Evolutionary conservation across 2,113 vertebrate species (phyloP).

Genomic region (Brachyhypopomus gauderio): DNA sequence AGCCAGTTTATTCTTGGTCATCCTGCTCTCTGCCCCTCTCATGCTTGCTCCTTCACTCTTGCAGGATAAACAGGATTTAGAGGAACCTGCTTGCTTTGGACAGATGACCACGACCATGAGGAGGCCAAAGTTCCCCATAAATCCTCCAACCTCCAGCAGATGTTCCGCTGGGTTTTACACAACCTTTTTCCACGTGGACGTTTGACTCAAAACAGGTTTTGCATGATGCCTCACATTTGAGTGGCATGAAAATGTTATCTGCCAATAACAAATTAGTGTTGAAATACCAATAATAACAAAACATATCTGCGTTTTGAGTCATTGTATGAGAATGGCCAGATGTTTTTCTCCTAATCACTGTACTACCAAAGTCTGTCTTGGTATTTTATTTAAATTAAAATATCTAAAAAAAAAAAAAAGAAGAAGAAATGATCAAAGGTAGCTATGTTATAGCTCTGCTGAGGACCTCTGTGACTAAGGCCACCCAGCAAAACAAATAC

Average conservation of each 20-base stretch:
- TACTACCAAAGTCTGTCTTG: conserved; percentile 5
- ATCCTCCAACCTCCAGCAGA: conserved; percentile 37
- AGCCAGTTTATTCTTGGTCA: conserved; percentile 17
- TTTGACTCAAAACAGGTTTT: conserved; percentile 18
- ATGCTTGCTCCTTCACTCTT: not conserved
- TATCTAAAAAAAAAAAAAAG: conserved; percentile 6
- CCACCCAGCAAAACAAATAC: conserved; percentile 37
- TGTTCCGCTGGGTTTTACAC: conserved; percentile 35
- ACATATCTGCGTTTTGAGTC: not conserved
- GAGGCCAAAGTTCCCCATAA: conserved; percentile 44
- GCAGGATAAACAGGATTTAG: conserved; percentile 52
- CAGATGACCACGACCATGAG: conserved; percentile 39
- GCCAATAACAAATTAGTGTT: conserved; percentile 15
- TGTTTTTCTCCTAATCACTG: conserved; percentile 13
- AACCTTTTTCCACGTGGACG: conserved; percentile 16
- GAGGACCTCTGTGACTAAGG: conserved; percentile 20
- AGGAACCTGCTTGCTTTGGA: conserved; percentile 52
- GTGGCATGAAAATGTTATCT: not conserved
- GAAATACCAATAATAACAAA: not conserved
- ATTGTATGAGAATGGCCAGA: not conserved
- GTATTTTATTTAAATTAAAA: too few species aligned
- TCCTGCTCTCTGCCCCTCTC: not conserved
- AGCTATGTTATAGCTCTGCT: conserved; percentile 2
- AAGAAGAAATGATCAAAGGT: conserved; percentile 11
- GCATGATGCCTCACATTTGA: conserved; percentile 5